Conservation (phyloP, 92 coral and sea anemone genomes). For the Plumapathes pennacea region DNA sequence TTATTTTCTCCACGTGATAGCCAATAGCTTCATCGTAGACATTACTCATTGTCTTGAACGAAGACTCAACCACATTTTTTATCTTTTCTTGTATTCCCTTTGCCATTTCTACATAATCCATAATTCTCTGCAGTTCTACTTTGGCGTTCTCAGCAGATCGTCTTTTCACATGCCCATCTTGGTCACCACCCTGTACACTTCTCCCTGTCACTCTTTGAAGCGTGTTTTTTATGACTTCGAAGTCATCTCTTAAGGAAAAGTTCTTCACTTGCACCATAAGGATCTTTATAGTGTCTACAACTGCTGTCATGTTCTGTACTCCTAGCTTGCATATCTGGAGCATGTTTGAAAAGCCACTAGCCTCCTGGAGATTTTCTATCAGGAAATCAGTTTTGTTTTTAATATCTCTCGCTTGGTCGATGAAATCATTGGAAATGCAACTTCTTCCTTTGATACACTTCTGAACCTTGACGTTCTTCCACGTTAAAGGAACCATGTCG, state of each 20-base stretch:
- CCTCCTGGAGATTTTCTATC: constrained; percentile 50
- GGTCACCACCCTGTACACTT: constrained; percentile 27
- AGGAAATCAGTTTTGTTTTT: constrained; percentile 16
- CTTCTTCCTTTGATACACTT: constrained; percentile 66
- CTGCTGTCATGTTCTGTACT: constrained; percentile 46
- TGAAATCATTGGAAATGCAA: constrained; percentile 65
- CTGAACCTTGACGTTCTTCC: constrained; percentile 64
- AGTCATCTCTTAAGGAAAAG: constrained; percentile 71
- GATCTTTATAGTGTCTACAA: constrained; percentile 58
- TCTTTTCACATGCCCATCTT: not conserved
- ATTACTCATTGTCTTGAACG: constrained; percentile 49
- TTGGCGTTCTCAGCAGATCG: constrained; percentile 20
- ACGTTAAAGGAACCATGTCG: constrained; percentile 53
- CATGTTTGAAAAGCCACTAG: constrained; percentile 70
- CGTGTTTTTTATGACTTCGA: constrained; percentile 51
- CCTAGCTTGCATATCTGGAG: constrained; percentile 59
- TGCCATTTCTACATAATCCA: constrained; percentile 42
- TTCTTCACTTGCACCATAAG: constrained; percentile 61
- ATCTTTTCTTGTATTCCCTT: constrained; percentile 20
- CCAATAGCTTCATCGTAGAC: constrained; percentile 53
- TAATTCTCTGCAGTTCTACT: constrained; percentile 13
- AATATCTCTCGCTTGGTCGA: constrained; percentile 59
- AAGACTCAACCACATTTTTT: constrained; percentile 26
- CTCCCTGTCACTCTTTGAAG: constrained; percentile 60
- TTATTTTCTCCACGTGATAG: constrained; percentile 32